Evolutionary conservation across 1,140 invertebrate species (phyloP).

Genomic region (Arion vulgaris): DNA sequence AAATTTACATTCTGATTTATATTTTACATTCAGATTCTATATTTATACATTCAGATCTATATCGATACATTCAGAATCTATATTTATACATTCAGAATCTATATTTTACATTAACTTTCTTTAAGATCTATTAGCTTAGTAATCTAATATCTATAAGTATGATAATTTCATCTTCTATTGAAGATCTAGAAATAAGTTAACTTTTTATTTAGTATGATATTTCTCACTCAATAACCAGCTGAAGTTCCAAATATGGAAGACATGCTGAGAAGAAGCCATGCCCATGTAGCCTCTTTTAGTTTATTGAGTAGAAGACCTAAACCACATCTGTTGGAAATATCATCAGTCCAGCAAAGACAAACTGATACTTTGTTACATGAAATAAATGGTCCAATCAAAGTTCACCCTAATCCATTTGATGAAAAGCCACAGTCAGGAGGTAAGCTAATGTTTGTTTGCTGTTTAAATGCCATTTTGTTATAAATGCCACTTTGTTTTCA

Average conservation of each 20-base stretch:
- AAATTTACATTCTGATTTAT: too few species aligned
- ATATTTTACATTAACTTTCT: too few species aligned
- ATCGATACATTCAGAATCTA: too few species aligned
- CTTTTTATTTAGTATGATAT: neutral
- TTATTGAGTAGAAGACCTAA: conserved; percentile 49
- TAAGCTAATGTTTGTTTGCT: neutral
- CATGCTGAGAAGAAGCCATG: neutral
- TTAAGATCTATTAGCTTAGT: too few species aligned
- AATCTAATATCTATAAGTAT: too few species aligned
- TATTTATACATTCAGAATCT: too few species aligned
- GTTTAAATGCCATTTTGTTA: too few species aligned
- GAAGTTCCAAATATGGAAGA: conserved; percentile 13
- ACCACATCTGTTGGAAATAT: conserved; percentile 62
- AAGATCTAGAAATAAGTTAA: too few species aligned
- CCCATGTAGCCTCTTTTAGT: conserved; percentile 24
- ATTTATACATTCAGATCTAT: too few species aligned
- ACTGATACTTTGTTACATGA: conserved; percentile 51
- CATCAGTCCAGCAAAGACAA: conserved; percentile 63
- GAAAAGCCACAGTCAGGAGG: conserved; percentile 36
- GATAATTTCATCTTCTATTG: too few species aligned
- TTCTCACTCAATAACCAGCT: neutral
- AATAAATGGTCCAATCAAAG: conserved; percentile 41
- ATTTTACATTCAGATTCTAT: too few species aligned
- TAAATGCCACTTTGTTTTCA: too few species aligned
- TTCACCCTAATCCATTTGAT: conserved; percentile 58